These are phyloP conservation scores for Hippocampus guttulatus DNA, from an alignment of 2,113 vertebrate species.

Conservation along the genomic window DNA sequence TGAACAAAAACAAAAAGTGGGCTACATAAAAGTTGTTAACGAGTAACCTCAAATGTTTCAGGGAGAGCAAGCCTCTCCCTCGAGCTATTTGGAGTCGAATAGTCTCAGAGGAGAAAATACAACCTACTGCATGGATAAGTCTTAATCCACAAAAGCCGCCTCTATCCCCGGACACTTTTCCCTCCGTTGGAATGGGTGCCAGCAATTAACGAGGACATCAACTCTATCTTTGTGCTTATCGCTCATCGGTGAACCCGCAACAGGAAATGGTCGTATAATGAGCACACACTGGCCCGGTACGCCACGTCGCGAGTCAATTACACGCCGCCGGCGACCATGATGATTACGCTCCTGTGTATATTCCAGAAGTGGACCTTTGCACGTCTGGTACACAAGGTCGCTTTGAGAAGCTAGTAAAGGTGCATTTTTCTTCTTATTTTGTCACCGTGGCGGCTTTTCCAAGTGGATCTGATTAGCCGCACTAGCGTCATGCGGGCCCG, in stretches of 20 bases:
- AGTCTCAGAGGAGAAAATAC: slow-evolving; percentile 18
- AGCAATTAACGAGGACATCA: slow-evolving; percentile 27
- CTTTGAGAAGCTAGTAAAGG: slow-evolving; percentile 49
- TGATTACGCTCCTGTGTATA: slow-evolving; percentile 57
- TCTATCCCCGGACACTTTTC: slow-evolving; percentile 10
- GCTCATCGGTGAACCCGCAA: slow-evolving; percentile 48
- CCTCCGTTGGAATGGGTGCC: slow-evolving; percentile 16
- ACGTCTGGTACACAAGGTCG: slow-evolving; percentile 30
- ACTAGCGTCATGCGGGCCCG: slow-evolving; percentile 24
- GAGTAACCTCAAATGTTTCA: neutral
- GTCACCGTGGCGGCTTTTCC: slow-evolving; percentile 14
- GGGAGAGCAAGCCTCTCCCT: neutral
- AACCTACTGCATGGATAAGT: slow-evolving; percentile 7
- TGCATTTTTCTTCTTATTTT: slow-evolving; percentile 28
- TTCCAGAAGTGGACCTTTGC: slow-evolving; percentile 56
- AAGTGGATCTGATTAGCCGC: slow-evolving; percentile 43
- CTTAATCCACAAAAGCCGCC: slow-evolving; percentile 8
- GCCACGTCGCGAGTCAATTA: slow-evolving; percentile 61
- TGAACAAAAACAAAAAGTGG: neutral
- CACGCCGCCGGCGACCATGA: slow-evolving; percentile 31
- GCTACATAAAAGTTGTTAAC: neutral
- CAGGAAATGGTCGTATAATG: slow-evolving; percentile 69
- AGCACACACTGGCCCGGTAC: slow-evolving; percentile 47
- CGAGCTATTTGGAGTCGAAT: slow-evolving; percentile 5
- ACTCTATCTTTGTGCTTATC: slow-evolving; percentile 62